These are phyloP conservation scores for Urocyon cinereoargenteus DNA, from an alignment of 2,797 vertebrate species.

Conservation along the genomic window DNA sequence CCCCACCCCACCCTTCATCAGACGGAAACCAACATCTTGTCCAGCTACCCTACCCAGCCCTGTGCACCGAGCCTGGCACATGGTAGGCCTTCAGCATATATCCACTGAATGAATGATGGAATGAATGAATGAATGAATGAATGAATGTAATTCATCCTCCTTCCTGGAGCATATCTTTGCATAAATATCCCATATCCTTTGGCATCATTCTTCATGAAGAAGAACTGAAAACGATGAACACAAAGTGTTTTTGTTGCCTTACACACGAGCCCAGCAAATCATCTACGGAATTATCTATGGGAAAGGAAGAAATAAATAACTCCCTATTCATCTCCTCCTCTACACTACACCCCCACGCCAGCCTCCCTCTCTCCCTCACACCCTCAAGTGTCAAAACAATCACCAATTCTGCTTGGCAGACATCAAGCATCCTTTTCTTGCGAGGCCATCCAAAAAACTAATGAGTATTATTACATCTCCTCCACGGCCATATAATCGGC, in stretches of 20 bases:
- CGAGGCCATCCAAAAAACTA: slow-evolving; percentile 74
- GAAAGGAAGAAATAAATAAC: slow-evolving; percentile 82
- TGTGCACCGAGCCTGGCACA: not conserved
- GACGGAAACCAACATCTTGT: not conserved
- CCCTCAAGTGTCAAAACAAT: slow-evolving; percentile 78
- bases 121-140: not conserved
- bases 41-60: not conserved
- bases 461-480: slow-evolving; percentile 77
- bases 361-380: slow-evolving; percentile 64
- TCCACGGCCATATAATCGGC: slow-evolving; percentile 61
- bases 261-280: slow-evolving; percentile 75
- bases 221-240: slow-evolving; percentile 75
- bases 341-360: not conserved
- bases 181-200: slow-evolving; percentile 78
- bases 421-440: slow-evolving; percentile 70
- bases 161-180: slow-evolving; percentile 76
- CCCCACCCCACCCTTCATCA: not conserved
- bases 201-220: slow-evolving; percentile 80
- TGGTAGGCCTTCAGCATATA: not conserved
- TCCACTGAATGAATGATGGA: not conserved
- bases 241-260: slow-evolving; percentile 79
- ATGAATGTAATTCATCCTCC: not conserved
- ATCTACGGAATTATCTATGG: slow-evolving; percentile 79
- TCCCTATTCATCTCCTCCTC: slow-evolving; percentile 43
- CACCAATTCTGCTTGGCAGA: slow-evolving; percentile 69